Percentiles rank a stretch among this genome's conserved stretches.
These are phyloP conservation scores for Phyllotis vaccarum DNA, from an alignment of 2,797 vertebrate genomes.

Conservation along the genomic window DNA sequence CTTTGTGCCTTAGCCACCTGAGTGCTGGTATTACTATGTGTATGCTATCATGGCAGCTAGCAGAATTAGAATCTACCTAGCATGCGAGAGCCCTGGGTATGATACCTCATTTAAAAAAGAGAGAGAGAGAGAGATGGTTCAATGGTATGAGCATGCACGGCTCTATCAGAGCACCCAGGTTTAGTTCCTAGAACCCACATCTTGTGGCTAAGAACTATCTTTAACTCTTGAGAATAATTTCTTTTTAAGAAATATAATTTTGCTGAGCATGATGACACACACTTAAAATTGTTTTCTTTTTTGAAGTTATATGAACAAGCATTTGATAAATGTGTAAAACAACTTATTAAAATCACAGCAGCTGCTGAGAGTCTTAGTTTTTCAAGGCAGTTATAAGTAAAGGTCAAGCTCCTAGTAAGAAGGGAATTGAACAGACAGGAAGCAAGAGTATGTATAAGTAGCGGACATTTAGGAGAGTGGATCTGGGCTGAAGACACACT, in stretches of 20 bases:
- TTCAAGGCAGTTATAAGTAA: not conserved
- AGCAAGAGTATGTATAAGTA: not conserved
- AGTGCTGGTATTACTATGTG: not conserved
- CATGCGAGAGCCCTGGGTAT: not conserved
- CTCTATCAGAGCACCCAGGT: not conserved
- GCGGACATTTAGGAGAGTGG: not conserved
- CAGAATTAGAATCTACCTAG: not conserved
- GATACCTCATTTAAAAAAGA: not conserved
- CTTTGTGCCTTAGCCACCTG: not conserved
- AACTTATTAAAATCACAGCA: conserved; percentile 13
- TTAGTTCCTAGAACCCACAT: not conserved
- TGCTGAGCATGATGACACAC: not conserved
- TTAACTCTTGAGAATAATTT: not conserved
- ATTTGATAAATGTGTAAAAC: not conserved
- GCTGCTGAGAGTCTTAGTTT: not conserved
- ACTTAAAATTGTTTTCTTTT: not conserved
- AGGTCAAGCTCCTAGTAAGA: not conserved
- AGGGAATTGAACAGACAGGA: not conserved
- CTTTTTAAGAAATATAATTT: not conserved
- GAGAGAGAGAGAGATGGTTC: not conserved
- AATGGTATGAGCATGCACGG: not conserved
- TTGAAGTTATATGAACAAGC: conserved; percentile 20
- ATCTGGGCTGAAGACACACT: conserved; percentile 9
- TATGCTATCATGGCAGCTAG: not conserved
- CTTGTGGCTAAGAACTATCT: not conserved